Conservation (phyloP, 2,113 vertebrate genomes). For the Rhea pennata region DNA sequence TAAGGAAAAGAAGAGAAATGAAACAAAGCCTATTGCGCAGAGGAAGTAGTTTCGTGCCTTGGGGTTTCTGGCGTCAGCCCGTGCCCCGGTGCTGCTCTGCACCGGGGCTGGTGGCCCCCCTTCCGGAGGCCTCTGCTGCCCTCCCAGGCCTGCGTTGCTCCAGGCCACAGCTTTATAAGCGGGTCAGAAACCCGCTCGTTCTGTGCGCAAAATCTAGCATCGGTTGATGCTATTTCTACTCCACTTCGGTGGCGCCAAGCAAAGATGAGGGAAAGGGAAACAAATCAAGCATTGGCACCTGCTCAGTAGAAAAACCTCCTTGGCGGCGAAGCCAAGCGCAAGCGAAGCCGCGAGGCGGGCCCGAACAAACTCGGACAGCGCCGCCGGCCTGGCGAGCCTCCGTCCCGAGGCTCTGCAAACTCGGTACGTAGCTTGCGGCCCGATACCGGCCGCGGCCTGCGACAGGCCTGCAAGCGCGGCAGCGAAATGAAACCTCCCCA, state of each 20-base stretch:
- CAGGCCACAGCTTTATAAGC: neutral
- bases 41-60: fast-evolving
- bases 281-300: fast-evolving
- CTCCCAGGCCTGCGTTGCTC: neutral
- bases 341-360: neutral
- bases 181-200: fast-evolving
- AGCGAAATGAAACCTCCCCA: no score
- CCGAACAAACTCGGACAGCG: neutral
- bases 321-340: neutral
- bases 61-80: neutral
- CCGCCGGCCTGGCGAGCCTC: neutral
- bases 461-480: no score
- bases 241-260: fast-evolving
- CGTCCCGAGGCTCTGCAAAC: neutral
- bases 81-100: no score
- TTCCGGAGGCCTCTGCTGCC: no score
- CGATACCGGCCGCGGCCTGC: no score
- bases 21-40: no score
- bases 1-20: neutral
- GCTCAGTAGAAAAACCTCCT: neutral
- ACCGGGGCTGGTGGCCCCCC: fast-evolving
- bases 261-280: fast-evolving
- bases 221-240: neutral
- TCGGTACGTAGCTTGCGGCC: no score
- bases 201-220: neutral